These are phyloP conservation scores for Mesochorus sp. DNA, from an alignment of 2,888 invertebrate species.

Conservation along the genomic window DNA sequence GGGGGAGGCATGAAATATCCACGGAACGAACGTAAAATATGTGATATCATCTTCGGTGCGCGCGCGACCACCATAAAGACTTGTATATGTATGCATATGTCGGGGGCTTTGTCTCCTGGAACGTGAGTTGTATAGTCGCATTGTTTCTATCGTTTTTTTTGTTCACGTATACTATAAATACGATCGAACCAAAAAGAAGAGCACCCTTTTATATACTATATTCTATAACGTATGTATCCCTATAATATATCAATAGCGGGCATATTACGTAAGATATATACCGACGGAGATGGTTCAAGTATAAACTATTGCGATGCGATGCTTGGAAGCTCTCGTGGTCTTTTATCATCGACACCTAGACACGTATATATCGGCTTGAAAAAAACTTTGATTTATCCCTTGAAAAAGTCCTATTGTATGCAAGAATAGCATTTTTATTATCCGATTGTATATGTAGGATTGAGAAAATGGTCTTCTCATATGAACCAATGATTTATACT, in stretches of 20 bases:
- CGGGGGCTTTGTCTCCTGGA: slow-evolving; percentile 72
- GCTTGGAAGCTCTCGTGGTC: background rate
- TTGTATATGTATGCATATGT: background rate
- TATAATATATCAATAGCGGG: slow-evolving; percentile 33
- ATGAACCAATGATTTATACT: no score
- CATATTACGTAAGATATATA: slow-evolving; percentile 30
- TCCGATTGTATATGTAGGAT: background rate
- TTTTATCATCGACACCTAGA: background rate
- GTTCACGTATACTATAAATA: no score
- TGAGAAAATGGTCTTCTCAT: slow-evolving; percentile 21
- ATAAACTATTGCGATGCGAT: slow-evolving; percentile 14
- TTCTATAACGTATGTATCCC: slow-evolving; percentile 18
- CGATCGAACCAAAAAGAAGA: slow-evolving; percentile 37
- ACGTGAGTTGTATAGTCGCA: slow-evolving; percentile 72
- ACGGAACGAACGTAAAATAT: slow-evolving; percentile 76
- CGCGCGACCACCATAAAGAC: slow-evolving; percentile 61
- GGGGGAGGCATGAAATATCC: slow-evolving; percentile 76
- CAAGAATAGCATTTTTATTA: background rate
- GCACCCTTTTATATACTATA: slow-evolving; percentile 15
- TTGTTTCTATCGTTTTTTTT: slow-evolving; percentile 74
- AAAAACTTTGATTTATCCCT: background rate
- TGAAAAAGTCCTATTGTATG: background rate
- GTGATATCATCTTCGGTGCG: slow-evolving; percentile 76
- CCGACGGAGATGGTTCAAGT: slow-evolving; percentile 6
- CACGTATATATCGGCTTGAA: background rate